phyloP scores from a whole-genome alignment of 2,888 invertebrate genomes.

The Balanococcus diminutus region DNA sequence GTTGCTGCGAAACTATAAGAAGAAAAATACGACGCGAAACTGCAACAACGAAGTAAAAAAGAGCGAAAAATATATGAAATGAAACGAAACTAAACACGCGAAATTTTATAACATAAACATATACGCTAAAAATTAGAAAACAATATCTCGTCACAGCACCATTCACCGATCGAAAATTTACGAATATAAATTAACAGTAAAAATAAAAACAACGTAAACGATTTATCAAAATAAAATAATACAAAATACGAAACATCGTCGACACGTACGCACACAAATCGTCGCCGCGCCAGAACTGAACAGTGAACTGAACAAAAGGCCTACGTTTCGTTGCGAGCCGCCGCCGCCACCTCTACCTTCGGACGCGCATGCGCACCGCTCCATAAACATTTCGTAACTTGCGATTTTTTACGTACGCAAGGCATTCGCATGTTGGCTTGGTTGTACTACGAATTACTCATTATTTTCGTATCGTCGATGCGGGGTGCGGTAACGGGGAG shows the following conservation, averaged over 20 bases:
- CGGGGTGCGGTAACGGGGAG: no score
- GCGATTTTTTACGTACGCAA: no score
- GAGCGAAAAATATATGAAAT: background rate
- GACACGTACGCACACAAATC: background rate
- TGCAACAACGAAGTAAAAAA: background rate
- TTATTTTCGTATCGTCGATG: no score
- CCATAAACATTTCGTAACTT: background rate
- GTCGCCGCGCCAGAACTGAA: slow-evolving; percentile 16
- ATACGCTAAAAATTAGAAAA: background rate
- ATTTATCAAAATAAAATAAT: background rate
- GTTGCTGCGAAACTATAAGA: background rate
- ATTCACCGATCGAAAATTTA: slow-evolving; percentile 12
- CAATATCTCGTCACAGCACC: slow-evolving; percentile 36
- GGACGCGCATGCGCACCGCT: background rate
- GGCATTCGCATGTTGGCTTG: no score
- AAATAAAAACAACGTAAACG: slow-evolving; percentile 34
- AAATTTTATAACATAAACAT: background rate
- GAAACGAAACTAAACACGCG: background rate
- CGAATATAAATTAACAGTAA: background rate
- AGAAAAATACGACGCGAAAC: background rate
- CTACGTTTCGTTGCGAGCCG: background rate
- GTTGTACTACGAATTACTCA: no score
- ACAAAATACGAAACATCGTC: slow-evolving; percentile 9
- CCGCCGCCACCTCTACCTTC: background rate
- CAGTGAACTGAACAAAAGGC: background rate